Base-by-base conservation (phyloP, 2,888 invertebrate genomes). In the Oscheius sp. region DNA sequence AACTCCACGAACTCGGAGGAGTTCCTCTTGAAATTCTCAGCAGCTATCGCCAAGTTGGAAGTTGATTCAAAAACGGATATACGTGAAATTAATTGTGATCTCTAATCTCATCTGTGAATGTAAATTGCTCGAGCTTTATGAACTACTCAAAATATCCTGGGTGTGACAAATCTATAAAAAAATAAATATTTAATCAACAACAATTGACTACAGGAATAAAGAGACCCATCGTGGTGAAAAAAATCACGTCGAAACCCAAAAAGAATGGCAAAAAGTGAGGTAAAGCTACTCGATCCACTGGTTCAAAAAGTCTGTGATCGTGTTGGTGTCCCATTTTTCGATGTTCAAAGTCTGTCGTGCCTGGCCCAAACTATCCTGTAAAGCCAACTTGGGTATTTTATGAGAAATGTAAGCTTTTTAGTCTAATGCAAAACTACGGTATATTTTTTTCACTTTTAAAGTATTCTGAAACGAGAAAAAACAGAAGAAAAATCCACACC, bases 321-420 rank as follows among this genome's bases (percentile, higher is more conserved):
- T 93, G 88, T 98, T 96, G 0, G 97, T 97, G 88, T 96, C 94
- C 97, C 97, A 97, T 87, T 96, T 96, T 83, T 95, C 95, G 86
- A 98, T 96, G 63, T 95, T 96, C 31, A 97, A 91, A 25, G 93
- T 87, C 73, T 83, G 82, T 45, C 81, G 76, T 3, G 80, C 70
- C 25, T 72, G 70, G 23, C 84, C 82, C 65, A 72, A 73, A 72
- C 91, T 91, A 86, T 96, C 93, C 65, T 73, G 37, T 2, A 65
- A 68, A 57, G 25, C 1, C 45, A 66, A 48, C 6, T 25, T 42
- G 29, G 31, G 6, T 17, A 29, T 53, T 29, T 17, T 31, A 34
- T 15, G 5, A 55, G 25, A 46, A 46, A 20, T 20, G 46, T 6
- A 12, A 8, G 20, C 8, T 6, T 17, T 46, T 46, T 46, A 46